Evolutionary conservation across 2,113 vertebrate genomes (phyloP).

Genomic region (Protomyctophum bolini): DNA sequence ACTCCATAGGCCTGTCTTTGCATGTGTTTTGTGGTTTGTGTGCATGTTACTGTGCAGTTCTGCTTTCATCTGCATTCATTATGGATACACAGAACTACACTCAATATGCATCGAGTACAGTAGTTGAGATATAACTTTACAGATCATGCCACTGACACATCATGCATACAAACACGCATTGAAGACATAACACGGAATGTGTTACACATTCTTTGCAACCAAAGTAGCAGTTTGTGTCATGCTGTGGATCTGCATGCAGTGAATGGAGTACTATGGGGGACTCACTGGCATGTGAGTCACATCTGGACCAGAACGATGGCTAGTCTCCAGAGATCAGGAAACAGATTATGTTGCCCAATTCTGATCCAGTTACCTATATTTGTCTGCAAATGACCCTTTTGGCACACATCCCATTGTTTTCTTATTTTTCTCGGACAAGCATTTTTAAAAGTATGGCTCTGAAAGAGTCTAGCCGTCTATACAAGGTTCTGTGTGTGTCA

Average conservation of each 20-base stretch:
- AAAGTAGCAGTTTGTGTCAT: constrained; percentile 62
- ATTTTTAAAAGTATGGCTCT: background rate
- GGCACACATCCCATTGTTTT: background rate
- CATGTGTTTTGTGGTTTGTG: background rate
- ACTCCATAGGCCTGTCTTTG: background rate
- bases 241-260: constrained; percentile 40
- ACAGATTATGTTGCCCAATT: constrained; percentile 11
- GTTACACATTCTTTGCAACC: constrained; percentile 55
- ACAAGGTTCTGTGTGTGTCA: too few relatives aligned
- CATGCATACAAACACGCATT: constrained; percentile 61
- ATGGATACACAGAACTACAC: constrained; percentile 15
- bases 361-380: constrained; percentile 24
- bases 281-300: constrained; percentile 42
- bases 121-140: constrained; percentile 49
- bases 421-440: background rate
- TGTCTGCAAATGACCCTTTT: constrained; percentile 10
- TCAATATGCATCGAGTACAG: constrained; percentile 11
- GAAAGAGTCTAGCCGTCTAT: too few relatives aligned
- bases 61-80: constrained; percentile 14
- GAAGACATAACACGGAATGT: constrained; percentile 43
- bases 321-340: constrained; percentile 33
- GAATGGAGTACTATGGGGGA: constrained; percentile 48
- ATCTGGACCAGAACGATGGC: constrained; percentile 48
- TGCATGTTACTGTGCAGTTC: constrained; percentile 6
- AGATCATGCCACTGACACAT: constrained; percentile 50